phyloP scores from a whole-genome alignment of 2,113 vertebrate species.

The Eupsittula cactorum region DNA sequence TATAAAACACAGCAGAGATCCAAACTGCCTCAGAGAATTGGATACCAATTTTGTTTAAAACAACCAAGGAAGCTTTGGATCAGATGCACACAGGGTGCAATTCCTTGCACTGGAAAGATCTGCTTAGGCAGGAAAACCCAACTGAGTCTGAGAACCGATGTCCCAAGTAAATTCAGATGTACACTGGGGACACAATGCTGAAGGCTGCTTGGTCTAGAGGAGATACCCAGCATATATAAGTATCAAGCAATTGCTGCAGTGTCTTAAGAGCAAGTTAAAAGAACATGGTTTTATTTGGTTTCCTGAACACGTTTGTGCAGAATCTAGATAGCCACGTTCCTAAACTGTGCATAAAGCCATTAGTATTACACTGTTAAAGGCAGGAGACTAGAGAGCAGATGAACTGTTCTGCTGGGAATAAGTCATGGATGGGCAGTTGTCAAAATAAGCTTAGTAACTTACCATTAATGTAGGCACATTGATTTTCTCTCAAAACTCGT shows the following conservation, averaged over 20 bases:
- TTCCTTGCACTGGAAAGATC: background rate
- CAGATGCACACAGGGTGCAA: background rate
- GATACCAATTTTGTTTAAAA: background rate
- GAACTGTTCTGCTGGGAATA: background rate
- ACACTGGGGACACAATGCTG: background rate
- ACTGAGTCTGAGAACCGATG: background rate
- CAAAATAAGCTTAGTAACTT: slow-evolving; percentile 51
- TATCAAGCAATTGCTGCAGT: background rate
- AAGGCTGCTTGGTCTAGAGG: background rate
- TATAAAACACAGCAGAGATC: slow-evolving; percentile 9
- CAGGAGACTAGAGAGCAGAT: background rate
- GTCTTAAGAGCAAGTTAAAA: background rate
- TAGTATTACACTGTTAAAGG: background rate
- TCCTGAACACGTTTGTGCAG: background rate
- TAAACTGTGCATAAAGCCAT: background rate
- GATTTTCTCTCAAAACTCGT: slow-evolving; percentile 86
- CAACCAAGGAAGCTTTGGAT: background rate
- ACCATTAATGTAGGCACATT: slow-evolving; percentile 97
- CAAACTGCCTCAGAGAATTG: background rate
- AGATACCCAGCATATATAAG: background rate
- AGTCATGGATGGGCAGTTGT: background rate
- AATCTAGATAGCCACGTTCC: background rate
- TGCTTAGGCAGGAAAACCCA: background rate
- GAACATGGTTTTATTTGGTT: background rate
- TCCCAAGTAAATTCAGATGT: background rate